Conservation (phyloP, 2,888 invertebrate genomes). For the Patella ulyssiponensis region DNA sequence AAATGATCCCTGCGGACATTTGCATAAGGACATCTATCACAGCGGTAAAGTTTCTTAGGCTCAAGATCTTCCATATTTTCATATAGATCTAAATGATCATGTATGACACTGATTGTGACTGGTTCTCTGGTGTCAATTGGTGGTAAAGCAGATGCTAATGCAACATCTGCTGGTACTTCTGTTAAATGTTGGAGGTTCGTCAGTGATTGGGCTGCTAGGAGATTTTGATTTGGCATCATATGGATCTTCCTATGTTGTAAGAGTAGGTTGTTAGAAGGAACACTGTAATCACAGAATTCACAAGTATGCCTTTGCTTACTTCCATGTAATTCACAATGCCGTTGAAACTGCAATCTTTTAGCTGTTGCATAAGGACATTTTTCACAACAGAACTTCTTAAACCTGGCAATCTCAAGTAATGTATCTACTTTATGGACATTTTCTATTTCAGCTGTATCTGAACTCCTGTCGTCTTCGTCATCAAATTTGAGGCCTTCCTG, state of each 20-base stretch:
- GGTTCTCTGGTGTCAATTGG: slow-evolving; percentile 51
- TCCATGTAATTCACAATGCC: slow-evolving; percentile 86
- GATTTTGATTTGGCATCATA: slow-evolving; percentile 69
- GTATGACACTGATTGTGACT: slow-evolving; percentile 58
- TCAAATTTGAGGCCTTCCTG: slow-evolving; percentile 40
- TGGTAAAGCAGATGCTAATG: slow-evolving; percentile 61
- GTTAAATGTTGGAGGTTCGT: slow-evolving; percentile 65
- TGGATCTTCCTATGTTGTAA: slow-evolving; percentile 88
- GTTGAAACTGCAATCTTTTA: slow-evolving; percentile 86
- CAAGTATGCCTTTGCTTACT: slow-evolving; percentile 87
- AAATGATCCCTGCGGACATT: slow-evolving; percentile 82
- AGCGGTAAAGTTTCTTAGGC: slow-evolving; percentile 79
- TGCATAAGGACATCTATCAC: slow-evolving; percentile 86
- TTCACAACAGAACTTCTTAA: slow-evolving; percentile 76
- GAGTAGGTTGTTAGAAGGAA: slow-evolving; percentile 88
- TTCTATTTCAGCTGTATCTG: slow-evolving; percentile 47
- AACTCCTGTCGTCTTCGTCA: slow-evolving; percentile 41
- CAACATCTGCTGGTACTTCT: slow-evolving; percentile 75
- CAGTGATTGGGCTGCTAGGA: slow-evolving; percentile 66
- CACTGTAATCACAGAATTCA: slow-evolving; percentile 88
- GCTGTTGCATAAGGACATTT: slow-evolving; percentile 90
- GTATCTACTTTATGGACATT: slow-evolving; percentile 76
- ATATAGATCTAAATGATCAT: slow-evolving; percentile 66
- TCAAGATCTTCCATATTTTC: slow-evolving; percentile 60
- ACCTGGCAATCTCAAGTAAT: slow-evolving; percentile 80